Evolutionary conservation across 2,797 vertebrate species (phyloP), one percentile per base, ranked within the genome.

Genomic region (Benthosema pterotum): DNA sequence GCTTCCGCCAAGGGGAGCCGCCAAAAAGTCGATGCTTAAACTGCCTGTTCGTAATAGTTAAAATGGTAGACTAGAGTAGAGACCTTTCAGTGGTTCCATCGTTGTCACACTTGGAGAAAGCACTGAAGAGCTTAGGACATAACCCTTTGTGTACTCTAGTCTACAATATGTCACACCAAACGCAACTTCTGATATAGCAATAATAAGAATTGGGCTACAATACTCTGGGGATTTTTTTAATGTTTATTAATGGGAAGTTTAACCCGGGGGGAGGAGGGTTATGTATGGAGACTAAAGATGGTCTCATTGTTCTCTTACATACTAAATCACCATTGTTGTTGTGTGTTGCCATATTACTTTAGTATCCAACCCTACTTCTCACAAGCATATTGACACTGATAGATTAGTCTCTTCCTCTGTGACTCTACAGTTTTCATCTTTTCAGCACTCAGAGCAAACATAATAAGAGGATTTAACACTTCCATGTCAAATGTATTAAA

Each of bases 51-150:
- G n/a, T n/a, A n/a, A n/a, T 12, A 12, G 43, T 45, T 45, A 12
- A 12, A 12, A 45, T n/a, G 14, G 43, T 12, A 45, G 22, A 22
- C 22, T 22, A 22, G 22, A 25, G 22, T 25, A 25, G 43, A n/a
- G 11, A 12, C 48, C 8, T 16, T 9, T 50, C 7, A n/a, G 53
- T 9, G 46, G 55, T 15, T 28, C 65, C 51, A 52, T 25, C 42
- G 50, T 47, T 46, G 50, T 16, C 19, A 47, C 57, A 57, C 73
- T 69, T 55, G 60, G 78, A 63, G 59, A 51, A 70, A 83, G 56
- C 83, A 83, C 86, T 77, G 79, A 82, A 79, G 65, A 25, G 63
- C 15, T 63, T 62, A 65, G 46, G 53, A 2, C 49, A 49, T 16
- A 28, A 55, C 52, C 32, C 15, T 69, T 25, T 65, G 32, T 62